Conservation (phyloP, 2,797 vertebrate species). For the Rallus crepitans region DNA sequence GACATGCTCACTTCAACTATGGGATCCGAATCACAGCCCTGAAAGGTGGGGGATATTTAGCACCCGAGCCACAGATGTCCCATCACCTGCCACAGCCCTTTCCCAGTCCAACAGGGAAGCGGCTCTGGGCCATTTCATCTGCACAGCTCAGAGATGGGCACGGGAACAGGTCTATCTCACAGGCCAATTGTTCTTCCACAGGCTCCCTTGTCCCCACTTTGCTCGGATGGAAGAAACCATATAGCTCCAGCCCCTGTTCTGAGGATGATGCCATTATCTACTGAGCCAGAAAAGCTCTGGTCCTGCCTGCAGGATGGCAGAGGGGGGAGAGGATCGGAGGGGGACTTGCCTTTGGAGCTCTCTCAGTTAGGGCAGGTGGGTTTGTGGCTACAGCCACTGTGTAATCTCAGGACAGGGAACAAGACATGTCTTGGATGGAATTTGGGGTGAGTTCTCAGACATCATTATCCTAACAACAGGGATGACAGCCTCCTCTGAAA, state of each 20-base stretch:
- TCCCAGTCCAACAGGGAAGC: not conserved
- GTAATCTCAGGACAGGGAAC: not conserved
- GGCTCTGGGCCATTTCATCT: not conserved
- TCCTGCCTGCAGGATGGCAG: not conserved
- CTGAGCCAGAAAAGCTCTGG: not conserved
- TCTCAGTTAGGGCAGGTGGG: not conserved
- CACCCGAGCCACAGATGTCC: fast-evolving
- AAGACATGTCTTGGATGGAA: not conserved
- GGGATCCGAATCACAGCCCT: not conserved
- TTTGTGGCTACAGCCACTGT: not conserved
- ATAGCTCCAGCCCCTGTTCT: not conserved
- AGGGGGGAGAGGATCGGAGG: not conserved
- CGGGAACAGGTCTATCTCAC: not conserved
- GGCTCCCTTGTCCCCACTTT: not conserved
- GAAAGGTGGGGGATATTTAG: not conserved
- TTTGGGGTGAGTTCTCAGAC: not conserved
- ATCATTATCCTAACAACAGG: too few species aligned
- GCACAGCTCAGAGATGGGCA: fast-evolving
- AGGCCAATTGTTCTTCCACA: not conserved
- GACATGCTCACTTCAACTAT: not conserved
- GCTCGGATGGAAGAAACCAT: not conserved
- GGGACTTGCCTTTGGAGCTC: not conserved
- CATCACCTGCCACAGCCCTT: not conserved
- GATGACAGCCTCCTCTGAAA: not conserved
- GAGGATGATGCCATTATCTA: not conserved